phyloP scores from a whole-genome alignment of 1,140 invertebrate genomes.

The Camponotus floridanus region DNA sequence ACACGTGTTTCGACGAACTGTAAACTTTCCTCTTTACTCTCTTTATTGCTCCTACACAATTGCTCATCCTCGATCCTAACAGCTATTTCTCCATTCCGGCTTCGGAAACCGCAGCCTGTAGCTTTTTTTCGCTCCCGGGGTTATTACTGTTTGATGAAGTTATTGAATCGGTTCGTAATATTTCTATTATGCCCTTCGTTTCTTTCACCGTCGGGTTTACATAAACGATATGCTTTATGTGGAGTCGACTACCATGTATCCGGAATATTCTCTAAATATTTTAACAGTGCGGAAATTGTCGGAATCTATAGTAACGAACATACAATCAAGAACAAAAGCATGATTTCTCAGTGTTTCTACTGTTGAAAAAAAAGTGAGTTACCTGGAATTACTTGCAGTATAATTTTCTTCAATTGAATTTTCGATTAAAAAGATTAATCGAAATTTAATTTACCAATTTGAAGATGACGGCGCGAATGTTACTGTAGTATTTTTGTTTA shows the following conservation, averaged over 20 bases:
- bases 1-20: slow-evolving; percentile 8
- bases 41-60: slow-evolving; percentile 5
- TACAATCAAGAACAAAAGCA: not conserved
- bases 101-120: slow-evolving; percentile 30
- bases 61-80: slow-evolving; percentile 1
- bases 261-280: slow-evolving; percentile 28
- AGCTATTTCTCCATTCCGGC: slow-evolving; percentile 32
- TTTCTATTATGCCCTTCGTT: slow-evolving; percentile 28
- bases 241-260: not conserved
- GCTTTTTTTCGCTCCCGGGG: slow-evolving; percentile 18
- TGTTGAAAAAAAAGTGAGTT: not conserved
- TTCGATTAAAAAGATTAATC: not conserved
- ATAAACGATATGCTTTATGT: slow-evolving; percentile 22
- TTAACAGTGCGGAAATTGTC: not conserved
- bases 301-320: not conserved
- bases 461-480: not conserved
- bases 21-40: slow-evolving; percentile 19
- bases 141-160: slow-evolving; percentile 58
- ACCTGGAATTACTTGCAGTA: not conserved
- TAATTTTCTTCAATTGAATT: not conserved
- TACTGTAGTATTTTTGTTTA: not conserved
- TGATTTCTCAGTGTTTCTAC: not conserved
- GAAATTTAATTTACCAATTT: not conserved
- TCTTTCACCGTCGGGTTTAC: not conserved
- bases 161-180: slow-evolving; percentile 28